Conservation (phyloP, 1,140 invertebrate species). For the Drosophila eugracilis region DNA sequence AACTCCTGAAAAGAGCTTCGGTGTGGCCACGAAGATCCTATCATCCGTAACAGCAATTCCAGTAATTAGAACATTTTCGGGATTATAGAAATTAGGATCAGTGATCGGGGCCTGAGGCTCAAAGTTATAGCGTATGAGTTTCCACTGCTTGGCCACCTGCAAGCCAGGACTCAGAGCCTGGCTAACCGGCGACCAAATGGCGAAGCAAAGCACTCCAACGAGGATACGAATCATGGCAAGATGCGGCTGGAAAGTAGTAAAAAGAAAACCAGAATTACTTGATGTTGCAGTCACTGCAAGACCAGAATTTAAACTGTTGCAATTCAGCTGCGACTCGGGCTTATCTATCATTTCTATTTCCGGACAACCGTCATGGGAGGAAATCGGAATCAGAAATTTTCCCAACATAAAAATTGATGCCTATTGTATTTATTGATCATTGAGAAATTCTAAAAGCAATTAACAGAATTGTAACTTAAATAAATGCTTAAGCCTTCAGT, state of each 20-base stretch:
- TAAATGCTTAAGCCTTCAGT: not conserved
- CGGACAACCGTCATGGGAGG: constrained; percentile 22
- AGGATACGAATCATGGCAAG: constrained; percentile 49
- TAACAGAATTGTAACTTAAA: not conserved
- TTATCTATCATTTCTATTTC: constrained; percentile 45
- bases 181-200: constrained; percentile 31
- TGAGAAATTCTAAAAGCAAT: constrained; percentile 6
- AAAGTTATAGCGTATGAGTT: constrained; percentile 89
- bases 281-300: constrained; percentile 7
- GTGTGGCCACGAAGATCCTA: constrained; percentile 90
- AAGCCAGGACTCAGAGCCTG: constrained; percentile 72
- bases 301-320: constrained; percentile 20
- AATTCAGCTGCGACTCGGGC: not conserved
- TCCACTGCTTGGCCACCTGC: constrained; percentile 91
- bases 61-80: constrained; percentile 90
- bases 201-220: constrained; percentile 21
- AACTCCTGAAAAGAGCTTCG: constrained; percentile 89
- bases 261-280: constrained; percentile 16
- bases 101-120: constrained; percentile 85
- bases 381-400: constrained; percentile 26
- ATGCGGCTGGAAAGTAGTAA: constrained; percentile 19
- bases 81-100: constrained; percentile 87
- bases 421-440: constrained; percentile 8
- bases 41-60: constrained; percentile 90
- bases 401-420: constrained; percentile 14